A percentile compares a stretch with the other conserved stretches of the same genome.
phyloP scores from a whole-genome alignment of 1,140 invertebrate species.

The Pemphigus obesinymphae region DNA sequence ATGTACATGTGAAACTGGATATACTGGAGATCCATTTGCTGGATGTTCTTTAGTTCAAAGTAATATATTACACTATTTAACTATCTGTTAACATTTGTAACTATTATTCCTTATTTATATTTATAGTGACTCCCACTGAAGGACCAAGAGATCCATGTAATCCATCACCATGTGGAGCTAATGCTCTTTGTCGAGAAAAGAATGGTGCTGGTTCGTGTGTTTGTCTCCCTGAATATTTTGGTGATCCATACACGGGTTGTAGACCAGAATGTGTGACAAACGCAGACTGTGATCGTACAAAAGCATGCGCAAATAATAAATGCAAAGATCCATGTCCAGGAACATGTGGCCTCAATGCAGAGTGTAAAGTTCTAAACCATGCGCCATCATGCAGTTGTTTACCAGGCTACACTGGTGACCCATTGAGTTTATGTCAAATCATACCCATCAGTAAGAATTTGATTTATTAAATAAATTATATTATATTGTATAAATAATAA shows the following conservation, averaged over 20 bases:
- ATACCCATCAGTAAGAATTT: conserved; percentile 44
- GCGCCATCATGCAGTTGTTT: conserved; percentile 63
- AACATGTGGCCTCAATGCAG: conserved; percentile 67
- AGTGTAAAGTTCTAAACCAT: conserved; percentile 65
- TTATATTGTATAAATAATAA: too few species aligned
- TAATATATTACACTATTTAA: conserved; percentile 17
- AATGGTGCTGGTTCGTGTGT: conserved; percentile 69
- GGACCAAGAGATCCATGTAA: conserved; percentile 59
- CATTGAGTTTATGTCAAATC: conserved; percentile 57
- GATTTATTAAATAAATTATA: neutral
- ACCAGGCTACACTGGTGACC: conserved; percentile 61
- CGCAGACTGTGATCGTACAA: conserved; percentile 64
- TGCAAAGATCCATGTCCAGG: conserved; percentile 72
- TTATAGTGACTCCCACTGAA: conserved; percentile 47
- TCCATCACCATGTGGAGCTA: conserved; percentile 70
- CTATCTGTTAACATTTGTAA: conserved; percentile 34
- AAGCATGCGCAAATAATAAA: conserved; percentile 66
- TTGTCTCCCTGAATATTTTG: conserved; percentile 62
- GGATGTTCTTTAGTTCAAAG: conserved; percentile 58
- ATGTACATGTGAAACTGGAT: conserved; percentile 71
- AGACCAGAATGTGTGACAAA: conserved; percentile 65
- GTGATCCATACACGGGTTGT: conserved; percentile 61
- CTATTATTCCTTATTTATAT: conserved; percentile 55
- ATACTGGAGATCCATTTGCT: conserved; percentile 76
- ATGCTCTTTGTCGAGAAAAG: conserved; percentile 66